phyloP scores from a whole-genome alignment of 92 coral and sea anemone species.

The Heliopora coerulea region DNA sequence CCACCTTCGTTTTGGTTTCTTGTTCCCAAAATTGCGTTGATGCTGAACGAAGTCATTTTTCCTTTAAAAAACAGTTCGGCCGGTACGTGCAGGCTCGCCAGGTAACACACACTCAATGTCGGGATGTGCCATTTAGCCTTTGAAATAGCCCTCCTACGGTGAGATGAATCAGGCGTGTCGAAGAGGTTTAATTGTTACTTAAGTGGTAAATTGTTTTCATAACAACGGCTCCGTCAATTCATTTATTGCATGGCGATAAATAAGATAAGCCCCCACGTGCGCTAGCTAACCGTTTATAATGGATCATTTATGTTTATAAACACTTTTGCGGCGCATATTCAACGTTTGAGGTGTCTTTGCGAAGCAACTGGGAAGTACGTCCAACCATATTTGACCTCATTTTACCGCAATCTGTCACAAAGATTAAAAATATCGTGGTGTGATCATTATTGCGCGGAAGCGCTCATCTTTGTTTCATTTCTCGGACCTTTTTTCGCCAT shows the following conservation, averaged over 20 bases:
- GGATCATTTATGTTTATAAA: conserved; percentile 29
- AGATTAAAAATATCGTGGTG: no score
- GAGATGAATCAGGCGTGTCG: conserved; percentile 51
- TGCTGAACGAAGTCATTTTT: conserved; percentile 73
- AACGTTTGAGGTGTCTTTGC: no score
- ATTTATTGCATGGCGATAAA: conserved; percentile 42
- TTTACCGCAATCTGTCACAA: no score
- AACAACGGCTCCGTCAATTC: conserved; percentile 51
- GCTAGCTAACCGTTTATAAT: conserved; percentile 26
- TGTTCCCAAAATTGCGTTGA: conserved; percentile 66
- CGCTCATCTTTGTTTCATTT: no score
- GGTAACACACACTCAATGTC: conserved; percentile 9
- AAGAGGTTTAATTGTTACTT: conserved; percentile 56
- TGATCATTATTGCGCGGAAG: no score
- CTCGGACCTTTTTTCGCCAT: no score
- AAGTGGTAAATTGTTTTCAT: conserved; percentile 70
- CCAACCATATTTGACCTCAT: no score
- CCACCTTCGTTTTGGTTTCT: conserved; percentile 1
- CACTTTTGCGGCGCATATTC: no score
- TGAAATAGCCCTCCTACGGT: conserved; percentile 39
- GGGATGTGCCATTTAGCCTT: conserved; percentile 13
- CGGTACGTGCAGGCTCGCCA: conserved; percentile 1
- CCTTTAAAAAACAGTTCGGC: neutral
- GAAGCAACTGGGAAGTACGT: no score
- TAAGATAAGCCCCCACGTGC: conserved; percentile 46